Evolutionary conservation across 2,797 vertebrate species (phyloP).

Genomic region (Crenuchus spilurus): DNA sequence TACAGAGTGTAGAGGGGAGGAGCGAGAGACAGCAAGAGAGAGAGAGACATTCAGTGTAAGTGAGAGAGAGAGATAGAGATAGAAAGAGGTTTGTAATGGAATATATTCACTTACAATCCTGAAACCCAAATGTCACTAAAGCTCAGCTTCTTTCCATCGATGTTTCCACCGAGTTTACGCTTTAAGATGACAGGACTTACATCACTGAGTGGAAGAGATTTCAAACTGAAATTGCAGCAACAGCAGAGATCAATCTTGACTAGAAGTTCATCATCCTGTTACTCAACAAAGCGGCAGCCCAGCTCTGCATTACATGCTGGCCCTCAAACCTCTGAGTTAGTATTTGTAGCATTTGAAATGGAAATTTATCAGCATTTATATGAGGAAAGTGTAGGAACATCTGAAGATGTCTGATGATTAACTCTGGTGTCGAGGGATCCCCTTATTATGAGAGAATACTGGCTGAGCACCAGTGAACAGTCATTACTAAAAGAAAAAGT

Average conservation of each 20-base stretch:
- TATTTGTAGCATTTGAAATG: too few species aligned
- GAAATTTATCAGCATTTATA: too few species aligned
- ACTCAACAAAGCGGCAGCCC: too few species aligned
- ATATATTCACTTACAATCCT: conserved; percentile 54
- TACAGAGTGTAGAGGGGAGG: background rate
- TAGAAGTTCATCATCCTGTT: conserved; percentile 5
- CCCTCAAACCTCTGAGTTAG: too few species aligned
- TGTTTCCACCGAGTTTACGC: conserved; percentile 67
- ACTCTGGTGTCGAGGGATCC: conserved; percentile 41
- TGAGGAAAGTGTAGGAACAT: conserved; percentile 41
- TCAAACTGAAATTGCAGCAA: conserved; percentile 9
- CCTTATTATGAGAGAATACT: conserved; percentile 20
- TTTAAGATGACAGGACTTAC: conserved; percentile 55
- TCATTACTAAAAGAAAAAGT: conserved; percentile 27
- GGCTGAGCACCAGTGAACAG: background rate
- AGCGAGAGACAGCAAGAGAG: conserved; percentile 43
- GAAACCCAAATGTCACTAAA: conserved; percentile 68
- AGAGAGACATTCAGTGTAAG: conserved; percentile 20
- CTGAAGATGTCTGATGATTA: conserved; percentile 42
- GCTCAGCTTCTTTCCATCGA: conserved; percentile 74
- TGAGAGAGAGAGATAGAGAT: background rate
- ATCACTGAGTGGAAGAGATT: conserved; percentile 43
- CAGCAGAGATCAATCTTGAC: conserved; percentile 15
- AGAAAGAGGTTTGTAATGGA: conserved; percentile 27
- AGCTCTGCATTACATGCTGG: too few species aligned